Base-by-base conservation (phyloP, 2,888 invertebrate genomes). In the Drosophila acutilabella region DNA sequence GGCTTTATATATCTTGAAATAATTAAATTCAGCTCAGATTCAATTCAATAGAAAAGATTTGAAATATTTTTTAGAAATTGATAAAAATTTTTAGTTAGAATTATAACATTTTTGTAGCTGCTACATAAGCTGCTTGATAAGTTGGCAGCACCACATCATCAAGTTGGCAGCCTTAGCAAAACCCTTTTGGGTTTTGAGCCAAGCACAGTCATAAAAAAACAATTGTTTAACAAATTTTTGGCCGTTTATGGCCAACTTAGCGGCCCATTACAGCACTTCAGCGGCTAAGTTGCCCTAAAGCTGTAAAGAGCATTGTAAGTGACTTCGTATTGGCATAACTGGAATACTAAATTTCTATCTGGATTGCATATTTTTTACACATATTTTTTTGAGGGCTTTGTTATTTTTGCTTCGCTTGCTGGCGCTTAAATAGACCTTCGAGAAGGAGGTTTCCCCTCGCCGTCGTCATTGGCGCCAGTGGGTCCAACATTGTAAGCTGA, bases 401-500 rank as follows among this genome's bases (percentile, higher is more conserved):
- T 36, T 48, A 30, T 69, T 76, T 66, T 13, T 73, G 78, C 67
- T 62, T 68, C 23, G 54, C 23, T 62, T 45, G 71, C 61, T 80
- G 76, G 65, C 64, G 71, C 61, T 70, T 47, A 51, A 11, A 36
- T 50, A 67, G 74, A 80, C 74, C 86, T 80, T 83, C 62, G 50
- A 6, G 26, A 7, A 14, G 62, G 62, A 54, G 57, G 59, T 20
- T 52, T 36, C 52, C 56, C 52, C 76, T 33, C 48, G 44, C 52
- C 52, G 14, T 23, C 23, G 38, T 2, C 13, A 60, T 50, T 85
- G 83, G 86, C 86, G 83, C 83, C 83, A 78, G 44, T 44, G 51
- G 62, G 33, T 44, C 59, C 62, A 77, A 71, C 71, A 86, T 70
- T 86, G 88, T 84, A 87, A 82, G 64, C 54, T 56, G 73, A 81